Base-by-base conservation (phyloP, 2,113 vertebrate species). In the Cromileptes altivelis region DNA sequence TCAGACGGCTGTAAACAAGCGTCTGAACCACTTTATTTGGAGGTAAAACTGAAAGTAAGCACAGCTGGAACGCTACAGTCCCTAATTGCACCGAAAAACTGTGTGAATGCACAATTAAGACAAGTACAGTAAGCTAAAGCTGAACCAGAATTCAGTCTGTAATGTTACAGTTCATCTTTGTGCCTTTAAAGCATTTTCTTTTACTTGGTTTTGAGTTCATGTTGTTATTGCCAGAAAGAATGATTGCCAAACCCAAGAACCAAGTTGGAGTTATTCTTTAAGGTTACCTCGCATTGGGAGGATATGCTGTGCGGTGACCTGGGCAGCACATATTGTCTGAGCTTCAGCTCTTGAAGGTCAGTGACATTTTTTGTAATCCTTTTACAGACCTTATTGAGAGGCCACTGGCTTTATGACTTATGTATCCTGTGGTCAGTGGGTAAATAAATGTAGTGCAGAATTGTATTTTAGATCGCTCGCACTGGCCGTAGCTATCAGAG, bases 1-100 rank as follows among this genome's bases (percentile, higher is more conserved):
- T 63, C 21, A 53, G 58, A 63, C 47, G 33, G 50, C 52, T 72
- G 70, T 58, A 58, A 73, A 60, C 17, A 21, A 73, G 18, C 23
- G 30, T 30, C 11, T n/a, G 49, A 61, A 61, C 12, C 12, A 17
- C 4, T 67, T 42, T 30, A 33, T 57, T n/a, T 57, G 37, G 37
- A n/a, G 23, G 37, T 57, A 11, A 17, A 68, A 12, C 63, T 58
- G 25, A 70, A 70, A 61, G 15, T 50, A 77, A 27, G 50, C 21
- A 64, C 14, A 42, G 14, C 21, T 76, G 10, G 27, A 65, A 27
- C 42, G 23, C 49, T 40, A 61, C 40, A 37, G 8, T 40, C 25
- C 27, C 1, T 33, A 57, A 60, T 8, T 40, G 21, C 10, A 52
- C 14, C 23, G 21, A 14, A 25, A 58, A 65, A 47, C 10, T 14